Conservation (phyloP, 2,888 invertebrate genomes). For the Xylophagus ater region DNA sequence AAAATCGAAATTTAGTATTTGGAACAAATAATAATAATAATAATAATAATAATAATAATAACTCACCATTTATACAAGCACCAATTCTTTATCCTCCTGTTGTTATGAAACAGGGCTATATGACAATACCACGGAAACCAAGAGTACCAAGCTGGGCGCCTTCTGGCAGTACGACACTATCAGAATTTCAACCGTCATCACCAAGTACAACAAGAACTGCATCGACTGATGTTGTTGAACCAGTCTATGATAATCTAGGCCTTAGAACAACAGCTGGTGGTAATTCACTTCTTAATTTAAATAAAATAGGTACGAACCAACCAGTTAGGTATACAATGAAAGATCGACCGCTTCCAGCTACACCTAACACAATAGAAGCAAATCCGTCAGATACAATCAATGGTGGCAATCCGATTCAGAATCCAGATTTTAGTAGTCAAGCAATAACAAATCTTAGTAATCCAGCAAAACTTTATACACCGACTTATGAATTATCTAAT, state of each 20-base stretch:
- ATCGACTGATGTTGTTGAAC: conserved; percentile 42
- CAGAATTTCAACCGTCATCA: conserved; percentile 31
- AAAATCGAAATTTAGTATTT: conserved; percentile 36
- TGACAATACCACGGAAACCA: conserved; percentile 75
- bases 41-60: conserved; percentile 46
- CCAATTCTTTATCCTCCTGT: conserved; percentile 53
- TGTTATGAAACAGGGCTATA: conserved; percentile 61
- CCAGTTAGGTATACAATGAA: conserved; percentile 48
- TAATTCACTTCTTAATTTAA: conserved; percentile 65
- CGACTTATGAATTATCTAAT: conserved; percentile 34
- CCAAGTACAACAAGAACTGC: conserved; percentile 28
- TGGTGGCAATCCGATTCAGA: conserved; percentile 40
- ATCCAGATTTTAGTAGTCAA: conserved; percentile 35
- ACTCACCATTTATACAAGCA: conserved; percentile 63
- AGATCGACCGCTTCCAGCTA: conserved; percentile 53
- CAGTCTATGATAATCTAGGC: conserved; percentile 78
- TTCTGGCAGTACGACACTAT: conserved; percentile 45
- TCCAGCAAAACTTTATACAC: conserved; percentile 33
- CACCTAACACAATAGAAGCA: conserved; percentile 39
- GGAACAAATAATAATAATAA: conserved; percentile 35
- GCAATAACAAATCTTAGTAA: conserved; percentile 18
- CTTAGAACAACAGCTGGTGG: conserved; percentile 76
- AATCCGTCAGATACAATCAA: conserved; percentile 42
- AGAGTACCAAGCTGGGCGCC: conserved; percentile 72
- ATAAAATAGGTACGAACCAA: conserved; percentile 48